phyloP scores from a whole-genome alignment of 2,888 invertebrate species.

The Callinectes sapidus region DNA sequence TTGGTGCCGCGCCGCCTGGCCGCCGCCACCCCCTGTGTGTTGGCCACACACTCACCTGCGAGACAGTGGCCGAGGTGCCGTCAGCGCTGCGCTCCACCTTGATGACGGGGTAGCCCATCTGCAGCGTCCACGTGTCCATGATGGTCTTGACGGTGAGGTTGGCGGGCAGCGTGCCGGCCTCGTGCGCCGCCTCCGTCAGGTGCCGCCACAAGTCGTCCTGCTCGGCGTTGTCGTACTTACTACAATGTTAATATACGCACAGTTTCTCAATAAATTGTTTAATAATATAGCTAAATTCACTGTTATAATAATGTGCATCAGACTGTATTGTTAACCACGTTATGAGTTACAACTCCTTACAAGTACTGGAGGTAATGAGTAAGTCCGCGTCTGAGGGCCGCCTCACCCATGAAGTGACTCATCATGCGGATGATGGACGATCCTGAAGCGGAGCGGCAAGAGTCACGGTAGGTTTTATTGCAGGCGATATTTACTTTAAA shows the following conservation, averaged over 20 bases:
- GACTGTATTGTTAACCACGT: neutral
- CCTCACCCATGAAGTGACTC: slow-evolving; percentile 87
- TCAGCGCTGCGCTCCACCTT: slow-evolving; percentile 80
- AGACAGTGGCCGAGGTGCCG: slow-evolving; percentile 75
- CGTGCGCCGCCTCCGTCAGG: slow-evolving; percentile 82
- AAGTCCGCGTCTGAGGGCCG: slow-evolving; percentile 83
- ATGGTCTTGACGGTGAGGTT: slow-evolving; percentile 84
- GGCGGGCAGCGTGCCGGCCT: slow-evolving; percentile 80
- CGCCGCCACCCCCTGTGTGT: neutral
- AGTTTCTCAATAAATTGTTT: neutral
- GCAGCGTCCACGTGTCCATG: slow-evolving; percentile 89
- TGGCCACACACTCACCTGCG: slow-evolving; percentile 49
- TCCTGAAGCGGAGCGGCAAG: slow-evolving; percentile 78
- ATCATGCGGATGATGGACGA: slow-evolving; percentile 93
- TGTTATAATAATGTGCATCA: neutral
- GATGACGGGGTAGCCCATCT: slow-evolving; percentile 86
- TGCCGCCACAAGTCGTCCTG: slow-evolving; percentile 88
- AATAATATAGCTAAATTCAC: neutral
- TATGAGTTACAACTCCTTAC: slow-evolving; percentile 63
- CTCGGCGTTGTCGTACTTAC: slow-evolving; percentile 85
- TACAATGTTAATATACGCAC: slow-evolving; percentile 74
- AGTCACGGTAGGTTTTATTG: neutral
- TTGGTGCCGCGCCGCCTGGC: neutral
- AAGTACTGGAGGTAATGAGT: slow-evolving; percentile 82
- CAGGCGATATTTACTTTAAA: neutral